These are phyloP conservation scores for Brenthis daphne DNA, from an alignment of 2,888 invertebrate species.

Conservation along the genomic window DNA sequence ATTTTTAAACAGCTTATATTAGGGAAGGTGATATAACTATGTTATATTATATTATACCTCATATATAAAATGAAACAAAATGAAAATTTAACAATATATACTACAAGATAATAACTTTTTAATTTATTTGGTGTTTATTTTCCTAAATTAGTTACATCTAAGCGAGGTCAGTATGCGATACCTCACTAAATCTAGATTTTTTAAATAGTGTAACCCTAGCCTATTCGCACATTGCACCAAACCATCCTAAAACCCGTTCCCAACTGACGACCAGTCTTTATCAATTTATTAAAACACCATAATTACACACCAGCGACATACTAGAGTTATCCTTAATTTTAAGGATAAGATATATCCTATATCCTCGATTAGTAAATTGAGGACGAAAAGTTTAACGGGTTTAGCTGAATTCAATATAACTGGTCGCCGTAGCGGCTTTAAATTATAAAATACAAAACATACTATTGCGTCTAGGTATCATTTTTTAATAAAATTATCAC, in stretches of 20 bases:
- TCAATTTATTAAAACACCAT: background rate
- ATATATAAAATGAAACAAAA: slow-evolving; percentile 31
- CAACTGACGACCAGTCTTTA: slow-evolving; percentile 5
- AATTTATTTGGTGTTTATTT: slow-evolving; percentile 76
- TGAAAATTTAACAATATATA: slow-evolving; percentile 32
- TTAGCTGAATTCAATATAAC: background rate
- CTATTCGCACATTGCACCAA: slow-evolving; percentile 39
- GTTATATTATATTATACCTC: slow-evolving; percentile 28
- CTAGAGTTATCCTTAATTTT: slow-evolving; percentile 20
- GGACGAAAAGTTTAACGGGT: background rate
- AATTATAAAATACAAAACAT: slow-evolving; percentile 27
- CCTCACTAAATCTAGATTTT: slow-evolving; percentile 51
- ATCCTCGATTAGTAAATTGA: slow-evolving; percentile 5
- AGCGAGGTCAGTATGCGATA: slow-evolving; percentile 45
- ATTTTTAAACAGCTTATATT: slow-evolving; percentile 12
- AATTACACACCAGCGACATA: slow-evolving; percentile 19
- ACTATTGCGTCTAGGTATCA: slow-evolving; percentile 35
- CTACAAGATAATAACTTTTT: slow-evolving; percentile 47
- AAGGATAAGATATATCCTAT: background rate
- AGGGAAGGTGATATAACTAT: slow-evolving; percentile 20
- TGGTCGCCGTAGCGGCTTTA: slow-evolving; percentile 18
- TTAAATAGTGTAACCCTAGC: slow-evolving; percentile 30
- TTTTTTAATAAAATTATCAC: slow-evolving; percentile 25
- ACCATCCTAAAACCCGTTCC: slow-evolving; percentile 6
- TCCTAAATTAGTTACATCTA: slow-evolving; percentile 57